Evolutionary conservation across 2,797 vertebrate species (phyloP), one percentile per base, ranked within the genome.

Genomic region (Sebastes diploproa): DNA sequence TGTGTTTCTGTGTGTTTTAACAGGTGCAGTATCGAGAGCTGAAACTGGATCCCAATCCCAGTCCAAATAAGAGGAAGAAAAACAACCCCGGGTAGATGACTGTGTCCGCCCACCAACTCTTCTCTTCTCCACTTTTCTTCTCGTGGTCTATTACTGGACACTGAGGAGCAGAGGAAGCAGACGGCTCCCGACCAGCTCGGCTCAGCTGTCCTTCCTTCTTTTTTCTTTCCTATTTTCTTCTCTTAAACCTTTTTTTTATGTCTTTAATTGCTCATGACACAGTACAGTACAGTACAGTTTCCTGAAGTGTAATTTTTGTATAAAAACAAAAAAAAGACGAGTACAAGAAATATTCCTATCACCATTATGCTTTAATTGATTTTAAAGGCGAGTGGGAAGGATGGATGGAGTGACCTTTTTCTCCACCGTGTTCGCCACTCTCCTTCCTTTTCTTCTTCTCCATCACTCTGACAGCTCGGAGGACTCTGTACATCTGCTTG

Each of bases 11-110:
- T 96, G 90, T 99, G 96, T 99, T 98, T 98, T 95, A 98, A 98
- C 97, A 99, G 98, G 97, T 98, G 97, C 98, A 99, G 86, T 98
- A 98, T 94, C 96, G 96, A 91, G 98, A 99, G 92, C 95, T 99
- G 97, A 98, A 98, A 97, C 96, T 95, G 92, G 98, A 99, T 94
- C 95, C 96, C 93, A 97, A 96, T 92, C 97, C 97, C 91, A 99
- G 98, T 95, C 98, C 98, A 29, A 98, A 96, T 95, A 99, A 98
- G 95, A 98, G 96, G 95, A 99, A 99, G 97, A 99, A 98, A 98
- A 98, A 96, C 95, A 98, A 97, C 94, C 96, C 96, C 77, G 95
- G 95, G 92, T 99, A 99, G 95, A 92, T 89, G 88, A 86, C 87
- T 90, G 81, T 86, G 80, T 92, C 90, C 89, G 50, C 93, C 92